Evolutionary conservation across 2,113 vertebrate genomes (phyloP).

Genomic region (Motacilla alba): DNA sequence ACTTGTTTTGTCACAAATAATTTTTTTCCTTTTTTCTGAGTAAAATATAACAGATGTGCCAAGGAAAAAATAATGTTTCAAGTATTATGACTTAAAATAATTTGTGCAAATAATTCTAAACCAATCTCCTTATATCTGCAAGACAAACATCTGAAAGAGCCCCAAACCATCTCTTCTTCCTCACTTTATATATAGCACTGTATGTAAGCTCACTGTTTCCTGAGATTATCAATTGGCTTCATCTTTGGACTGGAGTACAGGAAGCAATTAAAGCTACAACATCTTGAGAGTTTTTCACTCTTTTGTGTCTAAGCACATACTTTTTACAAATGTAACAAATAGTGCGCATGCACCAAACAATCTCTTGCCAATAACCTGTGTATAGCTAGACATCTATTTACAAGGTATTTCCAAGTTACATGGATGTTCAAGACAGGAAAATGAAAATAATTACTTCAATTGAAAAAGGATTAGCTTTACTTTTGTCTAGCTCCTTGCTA

Average conservation of each 20-base stretch:
- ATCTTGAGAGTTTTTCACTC: neutral
- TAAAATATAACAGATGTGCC: neutral
- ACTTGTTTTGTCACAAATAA: neutral
- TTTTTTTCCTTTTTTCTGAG: neutral
- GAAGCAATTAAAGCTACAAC: neutral
- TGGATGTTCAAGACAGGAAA: neutral
- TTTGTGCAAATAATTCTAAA: neutral
- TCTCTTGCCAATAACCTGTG: neutral
- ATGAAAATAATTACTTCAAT: neutral
- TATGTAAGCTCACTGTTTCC: neutral
- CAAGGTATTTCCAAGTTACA: neutral
- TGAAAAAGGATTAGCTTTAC: neutral
- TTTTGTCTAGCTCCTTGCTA: neutral
- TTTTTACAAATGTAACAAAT: neutral
- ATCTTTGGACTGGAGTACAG: neutral
- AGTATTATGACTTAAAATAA: neutral
- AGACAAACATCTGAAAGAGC: neutral
- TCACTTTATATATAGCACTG: neutral
- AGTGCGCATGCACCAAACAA: neutral
- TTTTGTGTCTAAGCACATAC: neutral
- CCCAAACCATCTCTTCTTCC: neutral
- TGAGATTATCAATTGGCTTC: neutral
- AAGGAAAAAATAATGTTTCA: neutral
- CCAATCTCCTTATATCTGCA: neutral
- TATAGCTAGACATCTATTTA: neutral